Evolutionary conservation across 2,888 invertebrate species (phyloP).

Genomic region (Heliconius ethilla): DNA sequence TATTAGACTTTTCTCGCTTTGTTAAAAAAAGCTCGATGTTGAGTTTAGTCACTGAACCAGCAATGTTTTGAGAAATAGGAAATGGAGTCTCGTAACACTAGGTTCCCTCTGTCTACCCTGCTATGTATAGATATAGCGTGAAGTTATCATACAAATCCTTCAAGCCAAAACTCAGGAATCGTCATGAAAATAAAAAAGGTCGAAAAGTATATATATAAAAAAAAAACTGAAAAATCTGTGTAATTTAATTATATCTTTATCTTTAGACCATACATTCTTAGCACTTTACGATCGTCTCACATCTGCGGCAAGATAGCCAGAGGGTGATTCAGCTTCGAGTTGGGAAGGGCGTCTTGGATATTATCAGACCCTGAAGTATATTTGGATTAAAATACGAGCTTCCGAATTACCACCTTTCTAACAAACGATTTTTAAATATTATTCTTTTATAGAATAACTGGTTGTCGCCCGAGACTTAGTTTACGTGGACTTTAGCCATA

Average conservation of each 20-base stretch:
- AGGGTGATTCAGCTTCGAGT: conserved; percentile 24
- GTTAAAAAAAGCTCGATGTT: neutral
- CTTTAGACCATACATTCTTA: conserved; percentile 8
- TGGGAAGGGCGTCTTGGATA: conserved; percentile 25
- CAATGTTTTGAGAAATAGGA: neutral
- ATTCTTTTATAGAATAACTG: neutral
- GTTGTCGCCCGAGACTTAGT: neutral
- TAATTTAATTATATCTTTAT: neutral
- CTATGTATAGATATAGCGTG: too few relatives aligned
- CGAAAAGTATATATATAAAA: neutral
- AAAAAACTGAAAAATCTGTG: neutral
- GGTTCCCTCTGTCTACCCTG: neutral
- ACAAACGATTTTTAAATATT: neutral
- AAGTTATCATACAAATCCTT: neutral
- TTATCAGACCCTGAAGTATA: conserved; percentile 22
- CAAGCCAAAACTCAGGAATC: too few relatives aligned
- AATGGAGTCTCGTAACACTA: neutral
- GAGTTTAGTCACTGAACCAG: neutral
- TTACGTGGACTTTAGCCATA: neutral
- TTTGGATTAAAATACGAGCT: conserved; percentile 21
- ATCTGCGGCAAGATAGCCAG: conserved; percentile 25
- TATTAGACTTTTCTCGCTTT: neutral
- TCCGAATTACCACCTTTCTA: conserved; percentile 20
- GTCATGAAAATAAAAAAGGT: neutral
- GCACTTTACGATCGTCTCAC: conserved; percentile 20